Conservation (phyloP, 2,888 invertebrate species). For the Alloplasta piceator region DNA sequence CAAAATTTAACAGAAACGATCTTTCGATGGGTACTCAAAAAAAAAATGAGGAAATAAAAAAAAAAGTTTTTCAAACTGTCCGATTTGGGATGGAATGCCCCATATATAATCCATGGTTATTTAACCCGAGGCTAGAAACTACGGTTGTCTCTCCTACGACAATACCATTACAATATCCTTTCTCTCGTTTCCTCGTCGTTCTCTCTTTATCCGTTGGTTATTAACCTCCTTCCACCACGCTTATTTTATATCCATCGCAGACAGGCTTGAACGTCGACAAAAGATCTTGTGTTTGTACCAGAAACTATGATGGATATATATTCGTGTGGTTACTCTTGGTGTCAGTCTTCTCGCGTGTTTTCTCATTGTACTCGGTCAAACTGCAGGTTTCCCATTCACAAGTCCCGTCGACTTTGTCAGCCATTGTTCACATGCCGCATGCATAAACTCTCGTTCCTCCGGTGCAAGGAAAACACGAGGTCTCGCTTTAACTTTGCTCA, state of each 20-base stretch:
- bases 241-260: too few species aligned
- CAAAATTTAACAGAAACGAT: too few species aligned
- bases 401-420: not conserved
- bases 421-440: slow-evolving; percentile 31
- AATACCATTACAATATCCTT: not conserved
- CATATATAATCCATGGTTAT: slow-evolving; percentile 48
- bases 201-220: too few species aligned
- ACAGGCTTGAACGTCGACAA: too few species aligned
- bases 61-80: too few species aligned
- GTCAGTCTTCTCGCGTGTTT: slow-evolving; percentile 14
- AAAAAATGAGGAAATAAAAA: too few species aligned
- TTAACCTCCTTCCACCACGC: too few species aligned
- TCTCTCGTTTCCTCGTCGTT: not conserved
- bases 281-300: slow-evolving; percentile 1
- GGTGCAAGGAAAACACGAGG: slow-evolving; percentile 1
- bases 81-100: too few species aligned
- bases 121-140: slow-evolving; percentile 35
- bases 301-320: not conserved
- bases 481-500: slow-evolving; percentile 11
- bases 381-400: slow-evolving; percentile 37
- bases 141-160: slow-evolving; percentile 6
- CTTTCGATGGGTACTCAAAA: too few species aligned
- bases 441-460: not conserved
- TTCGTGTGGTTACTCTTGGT: not conserved
- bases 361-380: slow-evolving; percentile 43